These are phyloP conservation scores for Lithosia quadra DNA, from an alignment of 2,888 invertebrate genomes.

Conservation along the genomic window DNA sequence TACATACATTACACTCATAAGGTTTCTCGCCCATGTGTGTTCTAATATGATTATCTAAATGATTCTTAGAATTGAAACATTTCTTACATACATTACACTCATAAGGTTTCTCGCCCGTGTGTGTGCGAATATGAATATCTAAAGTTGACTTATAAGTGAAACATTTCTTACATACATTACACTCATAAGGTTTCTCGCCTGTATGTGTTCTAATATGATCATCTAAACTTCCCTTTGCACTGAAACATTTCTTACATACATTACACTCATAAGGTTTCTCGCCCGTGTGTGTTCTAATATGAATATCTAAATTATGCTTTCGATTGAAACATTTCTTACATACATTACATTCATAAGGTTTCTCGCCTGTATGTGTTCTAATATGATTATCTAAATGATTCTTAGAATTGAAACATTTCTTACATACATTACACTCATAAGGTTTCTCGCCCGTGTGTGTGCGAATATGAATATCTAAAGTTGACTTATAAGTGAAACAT, in stretches of 20 bases:
- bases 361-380: not conserved
- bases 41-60: too few relatives aligned
- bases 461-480: not conserved
- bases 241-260: constrained; percentile 12
- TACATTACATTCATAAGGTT: constrained; percentile 8
- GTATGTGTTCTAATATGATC: too few relatives aligned
- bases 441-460: not conserved
- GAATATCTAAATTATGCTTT: not conserved
- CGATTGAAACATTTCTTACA: constrained; percentile 2
- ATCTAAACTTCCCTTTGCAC: too few relatives aligned
- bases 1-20: too few relatives aligned
- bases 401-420: not conserved
- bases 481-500: not conserved
- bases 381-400: not conserved
- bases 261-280: constrained; percentile 27
- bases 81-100: too few relatives aligned
- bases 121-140: too few relatives aligned
- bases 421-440: constrained; percentile 1
- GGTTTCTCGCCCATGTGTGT: too few relatives aligned
- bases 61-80: too few relatives aligned
- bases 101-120: too few relatives aligned
- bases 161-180: too few relatives aligned
- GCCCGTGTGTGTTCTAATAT: not conserved
- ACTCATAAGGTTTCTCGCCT: too few relatives aligned
- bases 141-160: too few relatives aligned